Base-by-base conservation (phyloP, 2,888 invertebrate genomes). In the Maniola hyperantus region DNA sequence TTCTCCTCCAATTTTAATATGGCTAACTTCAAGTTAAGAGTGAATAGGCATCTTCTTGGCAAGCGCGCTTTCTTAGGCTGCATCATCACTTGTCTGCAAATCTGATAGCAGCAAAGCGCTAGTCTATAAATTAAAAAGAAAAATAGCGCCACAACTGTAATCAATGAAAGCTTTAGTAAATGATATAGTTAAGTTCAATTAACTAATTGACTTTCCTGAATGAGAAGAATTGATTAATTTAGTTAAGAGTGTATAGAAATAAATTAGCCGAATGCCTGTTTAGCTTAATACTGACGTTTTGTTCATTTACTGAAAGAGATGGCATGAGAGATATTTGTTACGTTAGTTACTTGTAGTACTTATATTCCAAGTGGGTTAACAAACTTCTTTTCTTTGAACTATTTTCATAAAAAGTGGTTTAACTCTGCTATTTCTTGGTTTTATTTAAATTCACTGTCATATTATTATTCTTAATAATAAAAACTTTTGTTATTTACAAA, bases 291-390 rank as follows among this genome's bases (percentile, higher is more conserved):
- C 60, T 65, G 44, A 44, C 46, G 34, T 50, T 54, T 51, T 46
- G 5, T 59, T 59, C 11, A 48, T 44, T 46, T 44, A 44, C 2
- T 34, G 63, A 68, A 70, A 68, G 65, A 64, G 65, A 61, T 46
- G 59, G 64, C 68, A 70, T 53, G 70, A 66, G 70, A 68, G 68
- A 60, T 64, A 61, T 64, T 64, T 61, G 15, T 46, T 65, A 68
- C 68, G 66, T 59, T 59, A 42, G 8, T 48, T 8, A 46, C 7
- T 13, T 58, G 13, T 44, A 44, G 44, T 61, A 54, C 10, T 46
- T 58, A 58, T 65, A 62, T 57, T 51, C 39, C 57, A 42, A 62
- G 11, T 44, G n/a, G 34, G 26, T 15, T 10, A 18, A 33, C n/a
- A 59, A 8, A n/a, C 8, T 13, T n/a, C 7, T n/a, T 33, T 15